These are phyloP conservation scores for Halcyon senegalensis DNA, from an alignment of 2,113 vertebrate species.

Conservation along the genomic window DNA sequence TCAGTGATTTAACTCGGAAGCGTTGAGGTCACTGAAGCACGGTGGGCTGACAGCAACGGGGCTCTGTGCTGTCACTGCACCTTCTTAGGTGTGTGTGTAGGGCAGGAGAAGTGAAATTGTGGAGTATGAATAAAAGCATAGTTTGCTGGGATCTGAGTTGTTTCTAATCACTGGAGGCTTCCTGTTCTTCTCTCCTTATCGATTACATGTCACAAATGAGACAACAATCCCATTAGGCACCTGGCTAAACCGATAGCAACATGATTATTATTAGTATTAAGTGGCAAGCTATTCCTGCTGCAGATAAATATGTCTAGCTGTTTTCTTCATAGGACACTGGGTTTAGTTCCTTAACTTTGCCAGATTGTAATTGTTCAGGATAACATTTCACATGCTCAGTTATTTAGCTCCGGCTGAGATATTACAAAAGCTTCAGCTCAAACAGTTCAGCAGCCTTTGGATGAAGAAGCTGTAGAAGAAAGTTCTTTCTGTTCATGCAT, in stretches of 20 bases:
- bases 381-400: not conserved
- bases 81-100: fast-evolving
- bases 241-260: not conserved
- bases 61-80: not conserved
- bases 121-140: not conserved
- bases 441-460: not conserved
- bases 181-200: not conserved
- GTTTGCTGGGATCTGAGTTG: not conserved
- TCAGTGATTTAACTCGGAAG: not conserved
- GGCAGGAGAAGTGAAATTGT: not conserved
- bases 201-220: not conserved
- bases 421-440: not conserved
- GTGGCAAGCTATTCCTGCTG: not conserved
- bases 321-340: not conserved
- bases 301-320: not conserved
- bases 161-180: not conserved
- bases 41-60: fast-evolving
- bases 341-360: not conserved
- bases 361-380: not conserved
- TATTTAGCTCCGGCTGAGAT: not conserved
- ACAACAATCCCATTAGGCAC: not conserved
- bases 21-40: not conserved
- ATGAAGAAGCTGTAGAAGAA: not conserved
- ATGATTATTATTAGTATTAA: not conserved
- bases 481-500: not conserved